phyloP scores from a whole-genome alignment of 2,888 invertebrate genomes.

The Zonitis immaculata region DNA sequence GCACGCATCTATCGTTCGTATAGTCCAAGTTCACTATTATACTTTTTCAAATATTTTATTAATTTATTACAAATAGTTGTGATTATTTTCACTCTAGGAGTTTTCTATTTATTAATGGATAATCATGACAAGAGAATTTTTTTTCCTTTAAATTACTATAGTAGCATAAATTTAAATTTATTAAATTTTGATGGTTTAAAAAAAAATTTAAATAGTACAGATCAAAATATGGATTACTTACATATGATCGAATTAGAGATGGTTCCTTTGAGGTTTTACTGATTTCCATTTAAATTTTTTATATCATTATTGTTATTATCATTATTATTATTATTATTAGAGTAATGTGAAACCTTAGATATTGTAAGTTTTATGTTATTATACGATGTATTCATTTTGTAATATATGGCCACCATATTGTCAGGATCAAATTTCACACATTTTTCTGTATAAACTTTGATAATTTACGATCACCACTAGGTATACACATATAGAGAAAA shows the following conservation, averaged over 20 bases:
- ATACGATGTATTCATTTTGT: conserved; percentile 16
- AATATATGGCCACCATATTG: conserved; percentile 38
- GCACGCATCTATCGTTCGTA: not conserved
- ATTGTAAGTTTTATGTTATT: conserved; percentile 7
- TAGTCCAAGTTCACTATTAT: not conserved
- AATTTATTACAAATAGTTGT: conserved; percentile 5
- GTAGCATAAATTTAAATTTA: conserved; percentile 1
- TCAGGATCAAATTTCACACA: conserved; percentile 42
- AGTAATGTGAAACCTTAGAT: conserved; percentile 15
- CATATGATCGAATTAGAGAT: not conserved
- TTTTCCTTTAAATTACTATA: not conserved
- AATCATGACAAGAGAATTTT: not conserved
- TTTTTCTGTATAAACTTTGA: conserved; percentile 39
- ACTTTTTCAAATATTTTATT: not conserved
- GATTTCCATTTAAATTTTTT: not conserved
- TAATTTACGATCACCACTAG: conserved; percentile 38
- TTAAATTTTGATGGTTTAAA: not conserved
- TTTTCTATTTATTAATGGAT: not conserved
- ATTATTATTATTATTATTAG: not conserved
- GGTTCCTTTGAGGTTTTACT: not conserved
- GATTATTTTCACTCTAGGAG: conserved; percentile 5
- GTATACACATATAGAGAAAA: too few species aligned
- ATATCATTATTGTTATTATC: not conserved
- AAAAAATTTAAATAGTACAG: not conserved
- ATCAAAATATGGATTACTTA: not conserved